Conservation (phyloP, 2,888 invertebrate species). For the Selenia dentaria region DNA sequence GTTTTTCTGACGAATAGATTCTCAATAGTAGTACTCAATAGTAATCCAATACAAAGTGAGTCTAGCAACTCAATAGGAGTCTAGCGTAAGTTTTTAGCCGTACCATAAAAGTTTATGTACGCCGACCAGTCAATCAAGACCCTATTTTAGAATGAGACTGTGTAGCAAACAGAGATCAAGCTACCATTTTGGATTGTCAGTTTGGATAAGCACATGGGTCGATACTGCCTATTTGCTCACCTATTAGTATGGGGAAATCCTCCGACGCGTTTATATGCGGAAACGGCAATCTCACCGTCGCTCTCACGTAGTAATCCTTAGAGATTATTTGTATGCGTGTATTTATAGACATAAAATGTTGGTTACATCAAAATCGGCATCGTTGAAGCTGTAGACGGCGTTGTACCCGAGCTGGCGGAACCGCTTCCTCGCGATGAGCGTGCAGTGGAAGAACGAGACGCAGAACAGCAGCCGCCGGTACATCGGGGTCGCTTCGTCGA, state of each 20-base stretch:
- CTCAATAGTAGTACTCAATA: too few relatives aligned
- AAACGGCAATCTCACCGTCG: conserved; percentile 19
- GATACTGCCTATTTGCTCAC: conserved; percentile 11
- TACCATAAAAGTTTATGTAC: too few relatives aligned
- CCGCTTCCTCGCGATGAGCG: conserved; percentile 93
- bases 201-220: not conserved
- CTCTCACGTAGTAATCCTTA: conserved; percentile 18
- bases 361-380: conserved; percentile 93
- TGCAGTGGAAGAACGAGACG: conserved; percentile 94
- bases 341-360: too few relatives aligned
- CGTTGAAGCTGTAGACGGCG: conserved; percentile 95
- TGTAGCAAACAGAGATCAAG: too few relatives aligned
- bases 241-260: conserved; percentile 23
- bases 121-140: too few relatives aligned
- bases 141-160: too few relatives aligned
- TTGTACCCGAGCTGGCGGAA: conserved; percentile 96
- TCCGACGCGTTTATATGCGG: conserved; percentile 20
- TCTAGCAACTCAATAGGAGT: too few relatives aligned
- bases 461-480: conserved; percentile 92
- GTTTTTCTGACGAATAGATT: too few relatives aligned
- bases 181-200: too few relatives aligned
- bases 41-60: too few relatives aligned
- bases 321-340: conserved; percentile 19
- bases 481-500: conserved; percentile 88
- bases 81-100: too few relatives aligned